These are phyloP conservation scores for Galbula dea DNA, from an alignment of 2,113 vertebrate genomes.

Conservation along the genomic window DNA sequence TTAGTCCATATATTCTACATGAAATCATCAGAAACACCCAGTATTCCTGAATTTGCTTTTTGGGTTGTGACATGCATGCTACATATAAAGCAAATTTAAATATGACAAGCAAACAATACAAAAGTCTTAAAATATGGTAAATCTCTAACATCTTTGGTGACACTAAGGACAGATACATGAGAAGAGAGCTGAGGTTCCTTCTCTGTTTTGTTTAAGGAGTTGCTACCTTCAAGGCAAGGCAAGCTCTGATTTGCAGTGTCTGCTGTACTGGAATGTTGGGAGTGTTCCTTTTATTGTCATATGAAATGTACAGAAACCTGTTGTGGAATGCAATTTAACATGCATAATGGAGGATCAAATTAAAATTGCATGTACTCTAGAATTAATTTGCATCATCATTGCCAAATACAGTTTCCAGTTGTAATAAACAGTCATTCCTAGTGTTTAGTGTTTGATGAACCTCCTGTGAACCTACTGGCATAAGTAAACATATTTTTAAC, in stretches of 20 bases:
- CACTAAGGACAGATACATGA: background rate
- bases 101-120: background rate
- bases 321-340: constrained; percentile 33
- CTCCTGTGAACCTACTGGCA: background rate
- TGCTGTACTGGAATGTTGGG: constrained; percentile 52
- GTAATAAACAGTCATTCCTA: background rate
- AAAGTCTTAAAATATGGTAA: background rate
- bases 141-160: background rate
- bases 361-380: background rate
- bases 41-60: background rate
- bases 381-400: background rate
- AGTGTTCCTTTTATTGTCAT: constrained; percentile 36
- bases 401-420: background rate
- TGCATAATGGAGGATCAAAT: background rate
- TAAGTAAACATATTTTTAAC: constrained; percentile 2
- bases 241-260: constrained; percentile 59
- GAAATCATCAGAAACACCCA: constrained; percentile 22
- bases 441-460: background rate
- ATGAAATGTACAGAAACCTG: constrained; percentile 27
- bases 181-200: background rate
- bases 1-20: constrained; percentile 25
- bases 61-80: too few relatives aligned
- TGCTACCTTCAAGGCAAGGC: constrained; percentile 40
- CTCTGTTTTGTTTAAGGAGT: constrained; percentile 20
- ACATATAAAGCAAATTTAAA: too few relatives aligned